A percentile compares a stretch with the other conserved stretches of the same genome.
phyloP scores from a whole-genome alignment of 2,113 vertebrate genomes.

The Sterrhoptilus dennistouni region DNA sequence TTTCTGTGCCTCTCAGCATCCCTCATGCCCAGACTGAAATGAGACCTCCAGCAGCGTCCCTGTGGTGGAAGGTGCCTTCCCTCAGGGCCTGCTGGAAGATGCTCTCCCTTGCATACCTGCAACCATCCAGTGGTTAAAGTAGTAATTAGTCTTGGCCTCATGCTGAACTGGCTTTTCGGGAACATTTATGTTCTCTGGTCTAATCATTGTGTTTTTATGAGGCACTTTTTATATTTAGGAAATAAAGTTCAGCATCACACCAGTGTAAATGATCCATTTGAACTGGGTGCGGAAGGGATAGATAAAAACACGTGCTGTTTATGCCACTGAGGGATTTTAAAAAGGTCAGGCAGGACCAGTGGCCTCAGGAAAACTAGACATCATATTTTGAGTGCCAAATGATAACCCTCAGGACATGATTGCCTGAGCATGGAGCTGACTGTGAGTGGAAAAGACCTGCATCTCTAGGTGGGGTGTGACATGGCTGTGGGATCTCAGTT shows the following conservation, averaged over 20 bases:
- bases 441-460: fast-evolving
- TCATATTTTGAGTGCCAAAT: fast-evolving
- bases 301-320: not conserved
- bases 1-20: fast-evolving
- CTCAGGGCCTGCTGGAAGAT: not conserved
- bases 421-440: not conserved
- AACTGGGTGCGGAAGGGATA: not conserved
- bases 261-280: not conserved
- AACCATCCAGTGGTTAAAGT: not conserved
- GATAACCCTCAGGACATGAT: fast-evolving
- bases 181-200: not conserved
- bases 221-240: not conserved
- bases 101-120: not conserved
- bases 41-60: fast-evolving
- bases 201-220: fast-evolving
- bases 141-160: not conserved
- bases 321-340: not conserved
- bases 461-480: not conserved
- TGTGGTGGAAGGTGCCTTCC: not conserved
- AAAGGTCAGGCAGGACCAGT: not conserved
- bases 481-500: fast-evolving
- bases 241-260: fast-evolving
- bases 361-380: not conserved
- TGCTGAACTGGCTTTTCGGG: not conserved
- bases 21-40: not conserved